Evolutionary conservation across 1,140 invertebrate species (phyloP).

Genomic region (Musca domestica): DNA sequence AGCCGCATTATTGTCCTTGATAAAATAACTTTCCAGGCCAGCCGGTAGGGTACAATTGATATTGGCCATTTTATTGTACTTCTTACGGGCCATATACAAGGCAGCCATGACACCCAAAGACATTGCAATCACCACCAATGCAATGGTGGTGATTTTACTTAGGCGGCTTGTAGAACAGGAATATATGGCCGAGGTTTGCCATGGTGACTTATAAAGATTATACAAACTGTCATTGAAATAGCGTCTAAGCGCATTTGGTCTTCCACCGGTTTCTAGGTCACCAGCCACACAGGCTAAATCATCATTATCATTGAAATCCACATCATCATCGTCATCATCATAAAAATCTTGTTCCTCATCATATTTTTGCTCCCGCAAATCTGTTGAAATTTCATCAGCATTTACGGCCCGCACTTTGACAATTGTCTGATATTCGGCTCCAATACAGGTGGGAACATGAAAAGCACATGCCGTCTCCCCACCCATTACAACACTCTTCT

Average conservation of each 20-base stretch:
- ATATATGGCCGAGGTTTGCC: conserved; percentile 2
- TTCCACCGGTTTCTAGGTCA: not conserved
- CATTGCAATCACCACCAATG: conserved; percentile 19
- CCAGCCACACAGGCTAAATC: not conserved
- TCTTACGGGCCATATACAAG: conserved; percentile 22
- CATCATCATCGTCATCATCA: not conserved
- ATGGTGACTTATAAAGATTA: conserved; percentile 19
- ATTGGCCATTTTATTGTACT: conserved; percentile 28
- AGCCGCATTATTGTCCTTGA: not conserved
- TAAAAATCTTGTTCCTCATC: not conserved
- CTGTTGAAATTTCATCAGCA: conserved; percentile 2
- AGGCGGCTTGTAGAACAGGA: conserved; percentile 9
- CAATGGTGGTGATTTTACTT: conserved; percentile 24
- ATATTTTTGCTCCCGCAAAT: not conserved
- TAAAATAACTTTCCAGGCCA: conserved; percentile 18
- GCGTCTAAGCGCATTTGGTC: not conserved
- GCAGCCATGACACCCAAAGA: conserved; percentile 22
- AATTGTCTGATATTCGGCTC: conserved; percentile 23
- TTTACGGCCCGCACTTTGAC: conserved; percentile 24
- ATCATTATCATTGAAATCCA: conserved; percentile 19
- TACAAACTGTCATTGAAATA: conserved; percentile 10
- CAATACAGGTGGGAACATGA: conserved; percentile 15
- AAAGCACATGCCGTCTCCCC: not conserved
- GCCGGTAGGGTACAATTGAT: conserved; percentile 25
- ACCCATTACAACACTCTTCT: conserved; percentile 9